A percentile compares a stretch with the other conserved stretches of the same genome.
Conservation (phyloP, 2,797 vertebrate genomes). For the Phalloptychus januarius region DNA sequence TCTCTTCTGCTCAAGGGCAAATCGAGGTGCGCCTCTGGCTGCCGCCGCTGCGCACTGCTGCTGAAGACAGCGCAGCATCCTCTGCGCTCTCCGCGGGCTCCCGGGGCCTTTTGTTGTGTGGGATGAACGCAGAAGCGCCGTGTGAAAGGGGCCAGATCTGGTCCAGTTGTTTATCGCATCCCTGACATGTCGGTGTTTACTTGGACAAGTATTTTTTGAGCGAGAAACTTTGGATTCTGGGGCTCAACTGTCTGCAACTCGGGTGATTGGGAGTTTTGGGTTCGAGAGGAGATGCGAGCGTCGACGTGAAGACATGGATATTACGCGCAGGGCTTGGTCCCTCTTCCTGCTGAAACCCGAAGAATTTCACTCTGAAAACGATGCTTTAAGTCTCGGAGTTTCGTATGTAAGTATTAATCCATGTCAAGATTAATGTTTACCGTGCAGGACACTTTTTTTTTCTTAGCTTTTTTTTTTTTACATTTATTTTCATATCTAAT, state of each 20-base stretch:
- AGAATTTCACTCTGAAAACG: constrained; percentile 68
- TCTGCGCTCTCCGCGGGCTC: constrained; percentile 19
- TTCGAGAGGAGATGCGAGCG: constrained; percentile 33
- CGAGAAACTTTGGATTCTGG: constrained; percentile 40
- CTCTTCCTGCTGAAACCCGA: constrained; percentile 50
- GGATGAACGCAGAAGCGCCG: constrained; percentile 37
- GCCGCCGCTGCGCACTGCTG: constrained; percentile 53
- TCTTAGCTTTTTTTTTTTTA: not conserved
- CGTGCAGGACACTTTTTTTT: not conserved
- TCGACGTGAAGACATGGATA: constrained; percentile 70
- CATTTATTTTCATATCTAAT: not conserved
- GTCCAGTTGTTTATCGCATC: constrained; percentile 23
- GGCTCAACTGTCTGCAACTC: constrained; percentile 6
- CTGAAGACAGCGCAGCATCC: constrained; percentile 57
- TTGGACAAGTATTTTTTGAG: constrained; percentile 28
- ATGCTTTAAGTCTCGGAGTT: constrained; percentile 75
- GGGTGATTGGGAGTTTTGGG: constrained; percentile 34
- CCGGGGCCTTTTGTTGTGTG: constrained; percentile 37
- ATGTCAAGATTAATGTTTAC: not conserved
- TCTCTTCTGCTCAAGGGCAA: constrained; percentile 71
- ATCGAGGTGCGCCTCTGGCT: constrained; percentile 52
- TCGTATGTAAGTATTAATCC: constrained; percentile 73
- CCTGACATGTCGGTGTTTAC: constrained; percentile 50
- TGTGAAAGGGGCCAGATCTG: constrained; percentile 28
- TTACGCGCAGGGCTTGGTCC: constrained; percentile 55